Evolutionary conservation across 2,888 invertebrate species (phyloP).

Genomic region (Willowsia nigromaculata): DNA sequence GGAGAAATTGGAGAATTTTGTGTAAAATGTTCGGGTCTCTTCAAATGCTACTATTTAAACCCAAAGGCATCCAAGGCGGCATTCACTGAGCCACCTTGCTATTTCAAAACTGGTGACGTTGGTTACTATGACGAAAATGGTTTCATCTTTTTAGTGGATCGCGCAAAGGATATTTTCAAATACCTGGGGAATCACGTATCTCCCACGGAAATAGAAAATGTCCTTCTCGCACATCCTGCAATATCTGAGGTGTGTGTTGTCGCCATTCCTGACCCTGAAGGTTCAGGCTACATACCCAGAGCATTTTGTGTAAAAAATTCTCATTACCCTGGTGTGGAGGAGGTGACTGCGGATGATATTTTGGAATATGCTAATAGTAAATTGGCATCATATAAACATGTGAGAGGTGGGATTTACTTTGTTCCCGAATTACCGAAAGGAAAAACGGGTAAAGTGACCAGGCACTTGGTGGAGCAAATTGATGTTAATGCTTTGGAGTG

Average conservation of each 20-base stretch:
- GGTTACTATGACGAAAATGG: slow-evolving; percentile 75
- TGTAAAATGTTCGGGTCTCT: slow-evolving; percentile 79
- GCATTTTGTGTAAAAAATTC: slow-evolving; percentile 71
- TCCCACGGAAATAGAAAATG: slow-evolving; percentile 71
- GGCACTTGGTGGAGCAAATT: no score
- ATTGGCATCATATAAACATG: slow-evolving; percentile 67
- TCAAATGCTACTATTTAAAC: slow-evolving; percentile 66
- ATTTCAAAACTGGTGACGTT: slow-evolving; percentile 75
- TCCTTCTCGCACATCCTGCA: slow-evolving; percentile 51
- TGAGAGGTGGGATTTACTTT: slow-evolving; percentile 70
- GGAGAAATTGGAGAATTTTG: slow-evolving; percentile 81
- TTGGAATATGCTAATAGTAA: slow-evolving; percentile 72
- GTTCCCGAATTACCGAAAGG: slow-evolving; percentile 68
- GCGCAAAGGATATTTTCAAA: slow-evolving; percentile 77
- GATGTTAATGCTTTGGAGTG: no score
- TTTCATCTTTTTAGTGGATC: slow-evolving; percentile 75
- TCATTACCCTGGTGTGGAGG: slow-evolving; percentile 11
- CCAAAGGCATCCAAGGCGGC: slow-evolving; percentile 71
- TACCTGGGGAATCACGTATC: slow-evolving; percentile 74
- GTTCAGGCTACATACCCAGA: slow-evolving; percentile 75
- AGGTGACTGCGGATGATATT: slow-evolving; percentile 64
- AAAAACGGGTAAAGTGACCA: slow-evolving; percentile 71
- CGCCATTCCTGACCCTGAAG: slow-evolving; percentile 73
- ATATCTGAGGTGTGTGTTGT: slow-evolving; percentile 73
- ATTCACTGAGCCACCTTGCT: slow-evolving; percentile 64